Conservation (phyloP, 2,113 vertebrate genomes). For the Recurvirostra avosetta region DNA sequence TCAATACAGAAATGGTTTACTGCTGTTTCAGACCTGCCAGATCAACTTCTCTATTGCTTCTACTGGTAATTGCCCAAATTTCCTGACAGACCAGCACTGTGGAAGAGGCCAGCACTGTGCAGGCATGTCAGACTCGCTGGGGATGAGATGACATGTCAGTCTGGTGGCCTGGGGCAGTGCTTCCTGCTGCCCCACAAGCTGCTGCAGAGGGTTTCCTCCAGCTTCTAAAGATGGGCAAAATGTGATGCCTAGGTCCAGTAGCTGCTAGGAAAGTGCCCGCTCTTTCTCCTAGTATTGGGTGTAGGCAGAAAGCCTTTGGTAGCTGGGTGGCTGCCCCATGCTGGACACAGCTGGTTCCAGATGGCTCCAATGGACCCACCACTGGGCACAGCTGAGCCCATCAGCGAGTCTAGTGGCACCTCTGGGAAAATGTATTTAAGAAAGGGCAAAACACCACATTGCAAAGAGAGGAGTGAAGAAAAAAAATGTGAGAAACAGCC, state of each 20-base stretch:
- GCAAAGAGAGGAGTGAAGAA: neutral
- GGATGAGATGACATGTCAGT: fast-evolving
- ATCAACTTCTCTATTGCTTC: neutral
- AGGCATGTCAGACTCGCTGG: neutral
- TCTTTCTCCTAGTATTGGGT: neutral
- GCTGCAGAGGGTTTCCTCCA: neutral
- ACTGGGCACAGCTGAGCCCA: neutral
- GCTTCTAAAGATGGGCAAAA: neutral
- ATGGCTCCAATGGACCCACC: neutral
- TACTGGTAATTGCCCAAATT: neutral
- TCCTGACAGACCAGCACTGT: neutral
- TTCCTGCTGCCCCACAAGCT: neutral
- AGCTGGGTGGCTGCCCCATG: neutral
- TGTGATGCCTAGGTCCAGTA: neutral
- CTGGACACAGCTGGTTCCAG: neutral
- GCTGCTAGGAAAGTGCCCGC: neutral
- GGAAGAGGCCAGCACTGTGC: neutral
- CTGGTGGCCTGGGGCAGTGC: neutral
- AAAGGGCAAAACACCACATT: neutral
- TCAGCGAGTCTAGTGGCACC: neutral
- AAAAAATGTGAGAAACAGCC: neutral
- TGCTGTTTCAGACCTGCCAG: neutral
- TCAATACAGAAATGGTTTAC: neutral
- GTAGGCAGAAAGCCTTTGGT: neutral
- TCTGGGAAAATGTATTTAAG: neutral